These are phyloP conservation scores for Brachionus paranguensis DNA, from an alignment of 1,140 invertebrate species.

Conservation along the genomic window DNA sequence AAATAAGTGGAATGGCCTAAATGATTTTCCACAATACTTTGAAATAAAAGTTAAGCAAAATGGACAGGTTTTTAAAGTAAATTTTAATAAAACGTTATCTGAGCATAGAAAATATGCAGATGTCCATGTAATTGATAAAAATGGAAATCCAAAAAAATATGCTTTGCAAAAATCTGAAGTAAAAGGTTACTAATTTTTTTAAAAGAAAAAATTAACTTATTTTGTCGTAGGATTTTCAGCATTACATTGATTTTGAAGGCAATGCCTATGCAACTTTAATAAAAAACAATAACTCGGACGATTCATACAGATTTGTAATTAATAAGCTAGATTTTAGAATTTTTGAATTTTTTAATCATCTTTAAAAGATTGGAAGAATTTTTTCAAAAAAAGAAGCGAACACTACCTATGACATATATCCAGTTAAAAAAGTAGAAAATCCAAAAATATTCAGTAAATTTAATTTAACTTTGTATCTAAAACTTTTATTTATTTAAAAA, in stretches of 20 bases:
- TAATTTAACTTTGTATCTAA: not conserved
- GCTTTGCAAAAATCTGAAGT: not conserved
- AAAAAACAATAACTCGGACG: not conserved
- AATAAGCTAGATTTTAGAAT: not conserved
- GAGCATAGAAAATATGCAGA: not conserved
- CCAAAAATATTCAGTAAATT: not conserved
- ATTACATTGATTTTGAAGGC: not conserved
- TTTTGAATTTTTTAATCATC: not conserved
- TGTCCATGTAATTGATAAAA: not conserved
- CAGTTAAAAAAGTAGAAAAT: not conserved
- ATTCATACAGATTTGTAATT: not conserved
- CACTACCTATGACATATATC: not conserved
- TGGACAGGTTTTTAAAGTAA: not conserved
- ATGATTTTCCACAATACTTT: not conserved
- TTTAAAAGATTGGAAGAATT: not conserved
- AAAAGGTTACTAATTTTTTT: not conserved
- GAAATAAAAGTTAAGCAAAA: not conserved
- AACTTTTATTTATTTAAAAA: not conserved
- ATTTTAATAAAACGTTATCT: not conserved
- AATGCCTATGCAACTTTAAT: conserved; percentile 2
- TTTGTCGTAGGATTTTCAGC: not conserved
- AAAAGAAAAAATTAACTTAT: not conserved
- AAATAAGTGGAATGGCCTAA: not conserved
- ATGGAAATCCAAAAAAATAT: not conserved
- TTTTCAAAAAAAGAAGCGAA: not conserved